Percentiles rank a stretch among this genome's conserved stretches.
Evolutionary conservation across 2,113 vertebrate genomes (phyloP).

Genomic region (Lampris incognitus): DNA sequence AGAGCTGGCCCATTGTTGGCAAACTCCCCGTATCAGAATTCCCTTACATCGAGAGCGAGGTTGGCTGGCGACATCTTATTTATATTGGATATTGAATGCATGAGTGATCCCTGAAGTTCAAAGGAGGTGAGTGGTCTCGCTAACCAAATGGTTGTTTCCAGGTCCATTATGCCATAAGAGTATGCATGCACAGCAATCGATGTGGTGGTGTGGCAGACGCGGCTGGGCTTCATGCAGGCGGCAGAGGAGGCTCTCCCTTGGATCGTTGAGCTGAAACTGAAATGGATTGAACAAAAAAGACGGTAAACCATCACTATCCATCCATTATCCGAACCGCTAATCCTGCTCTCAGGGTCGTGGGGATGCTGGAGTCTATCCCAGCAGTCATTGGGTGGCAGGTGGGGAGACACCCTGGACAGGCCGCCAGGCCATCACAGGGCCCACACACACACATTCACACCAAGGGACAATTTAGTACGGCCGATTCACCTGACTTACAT

Average conservation of each 20-base stretch:
- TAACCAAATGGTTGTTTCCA: slow-evolving; percentile 40
- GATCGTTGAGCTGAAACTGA: slow-evolving; percentile 86
- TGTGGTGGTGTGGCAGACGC: slow-evolving; percentile 86
- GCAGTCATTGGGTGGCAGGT: no score
- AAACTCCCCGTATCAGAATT: slow-evolving; percentile 85
- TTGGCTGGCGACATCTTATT: slow-evolving; percentile 53
- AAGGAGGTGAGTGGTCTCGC: not conserved
- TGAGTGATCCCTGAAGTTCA: not conserved
- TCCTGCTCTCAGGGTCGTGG: no score
- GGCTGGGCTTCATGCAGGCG: slow-evolving; percentile 88
- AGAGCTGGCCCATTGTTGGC: slow-evolving; percentile 86
- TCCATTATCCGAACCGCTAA: no score
- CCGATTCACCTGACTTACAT: no score
- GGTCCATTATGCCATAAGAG: slow-evolving; percentile 86
- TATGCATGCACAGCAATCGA: slow-evolving; percentile 87
- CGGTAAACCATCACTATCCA: slow-evolving; percentile 67
- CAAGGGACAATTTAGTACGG: no score
- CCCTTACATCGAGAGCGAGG: slow-evolving; percentile 86
- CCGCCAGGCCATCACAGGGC: no score
- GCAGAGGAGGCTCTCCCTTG: slow-evolving; percentile 89
- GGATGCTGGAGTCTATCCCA: no score
- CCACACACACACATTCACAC: no score
- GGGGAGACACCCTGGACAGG: no score
- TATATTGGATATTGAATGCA: not conserved
- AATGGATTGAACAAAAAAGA: slow-evolving; percentile 84